phyloP scores from a whole-genome alignment of 2,113 vertebrate genomes.

The Indri indri region DNA sequence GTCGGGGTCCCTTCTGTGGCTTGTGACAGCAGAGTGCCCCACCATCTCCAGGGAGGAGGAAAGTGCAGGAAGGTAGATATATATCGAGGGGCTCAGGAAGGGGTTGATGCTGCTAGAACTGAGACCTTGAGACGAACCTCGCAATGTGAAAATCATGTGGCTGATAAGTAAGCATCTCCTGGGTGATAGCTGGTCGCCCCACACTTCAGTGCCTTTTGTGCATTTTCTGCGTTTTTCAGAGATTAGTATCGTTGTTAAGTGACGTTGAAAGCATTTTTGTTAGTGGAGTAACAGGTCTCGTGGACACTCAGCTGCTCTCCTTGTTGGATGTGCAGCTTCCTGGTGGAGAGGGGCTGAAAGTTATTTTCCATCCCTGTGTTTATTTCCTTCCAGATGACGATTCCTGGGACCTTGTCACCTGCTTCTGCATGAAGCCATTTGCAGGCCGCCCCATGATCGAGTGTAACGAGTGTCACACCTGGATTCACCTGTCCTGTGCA shows the following conservation, averaged over 20 bases:
- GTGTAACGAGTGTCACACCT: conserved; percentile 96
- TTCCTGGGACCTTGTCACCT: conserved; percentile 98
- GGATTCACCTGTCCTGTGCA: conserved; percentile 98
- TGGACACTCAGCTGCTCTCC: neutral
- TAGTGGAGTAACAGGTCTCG: accelerated
- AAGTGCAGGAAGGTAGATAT: too few relatives aligned
- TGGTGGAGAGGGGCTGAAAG: too few relatives aligned
- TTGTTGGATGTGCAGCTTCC: accelerated
- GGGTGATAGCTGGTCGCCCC: neutral
- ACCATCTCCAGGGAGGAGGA: neutral
- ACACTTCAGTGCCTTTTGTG: accelerated
- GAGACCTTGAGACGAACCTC: neutral
- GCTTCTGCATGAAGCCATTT: conserved; percentile 99
- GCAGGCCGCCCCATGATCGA: conserved; percentile 98
- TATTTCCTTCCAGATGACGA: conserved; percentile 90
- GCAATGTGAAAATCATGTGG: accelerated
- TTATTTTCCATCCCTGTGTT: accelerated
- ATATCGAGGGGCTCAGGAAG: accelerated
- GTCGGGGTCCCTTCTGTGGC: accelerated
- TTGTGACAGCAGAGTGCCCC: neutral
- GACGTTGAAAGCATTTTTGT: neutral
- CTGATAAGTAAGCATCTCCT: accelerated
- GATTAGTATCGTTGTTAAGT: neutral
- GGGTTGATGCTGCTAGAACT: neutral
- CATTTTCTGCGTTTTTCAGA: accelerated